Conservation (phyloP, 2,888 invertebrate genomes). For the Spodoptera exigua region DNA sequence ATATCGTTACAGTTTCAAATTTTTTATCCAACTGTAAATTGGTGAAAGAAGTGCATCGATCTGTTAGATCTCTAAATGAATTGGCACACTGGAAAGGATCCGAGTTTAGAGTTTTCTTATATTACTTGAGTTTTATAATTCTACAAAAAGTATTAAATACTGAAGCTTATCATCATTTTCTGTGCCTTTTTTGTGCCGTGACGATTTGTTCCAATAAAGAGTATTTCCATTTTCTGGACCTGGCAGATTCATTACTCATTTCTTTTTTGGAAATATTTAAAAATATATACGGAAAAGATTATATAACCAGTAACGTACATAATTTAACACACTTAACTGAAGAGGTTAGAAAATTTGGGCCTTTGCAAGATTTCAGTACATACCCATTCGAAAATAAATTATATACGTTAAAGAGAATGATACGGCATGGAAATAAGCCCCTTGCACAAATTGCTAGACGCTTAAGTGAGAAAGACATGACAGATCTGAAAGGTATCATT, state of each 20-base stretch:
- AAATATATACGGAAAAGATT: constrained; percentile 5
- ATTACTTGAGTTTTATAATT: constrained; percentile 12
- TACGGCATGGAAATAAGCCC: constrained; percentile 7
- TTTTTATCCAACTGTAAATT: constrained; percentile 27
- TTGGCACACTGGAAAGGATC: constrained; percentile 19
- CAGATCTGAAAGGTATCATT: too few species aligned
- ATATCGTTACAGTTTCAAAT: background rate
- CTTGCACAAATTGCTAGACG: background rate
- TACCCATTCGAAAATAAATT: constrained; percentile 14
- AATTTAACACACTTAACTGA: too few species aligned
- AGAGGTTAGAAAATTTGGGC: constrained; percentile 1
- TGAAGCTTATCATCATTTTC: constrained; percentile 12
- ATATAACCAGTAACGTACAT: too few species aligned
- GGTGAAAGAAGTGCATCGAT: constrained; percentile 15
- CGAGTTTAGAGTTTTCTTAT: constrained; percentile 18
- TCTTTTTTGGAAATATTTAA: constrained; percentile 10
- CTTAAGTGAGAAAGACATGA: too few species aligned
- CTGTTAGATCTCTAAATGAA: background rate
- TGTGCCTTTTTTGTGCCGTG: constrained; percentile 16
- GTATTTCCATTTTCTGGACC: constrained; percentile 2
- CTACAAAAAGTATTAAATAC: background rate
- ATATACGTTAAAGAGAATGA: constrained; percentile 1
- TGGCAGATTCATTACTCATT: constrained; percentile 5
- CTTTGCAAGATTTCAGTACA: constrained; percentile 6
- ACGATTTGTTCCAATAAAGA: constrained; percentile 15